Evolutionary conservation across 2,113 vertebrate species (phyloP), one percentile per base, ranked within the genome.

Genomic region (Bufo gargarizans): DNA sequence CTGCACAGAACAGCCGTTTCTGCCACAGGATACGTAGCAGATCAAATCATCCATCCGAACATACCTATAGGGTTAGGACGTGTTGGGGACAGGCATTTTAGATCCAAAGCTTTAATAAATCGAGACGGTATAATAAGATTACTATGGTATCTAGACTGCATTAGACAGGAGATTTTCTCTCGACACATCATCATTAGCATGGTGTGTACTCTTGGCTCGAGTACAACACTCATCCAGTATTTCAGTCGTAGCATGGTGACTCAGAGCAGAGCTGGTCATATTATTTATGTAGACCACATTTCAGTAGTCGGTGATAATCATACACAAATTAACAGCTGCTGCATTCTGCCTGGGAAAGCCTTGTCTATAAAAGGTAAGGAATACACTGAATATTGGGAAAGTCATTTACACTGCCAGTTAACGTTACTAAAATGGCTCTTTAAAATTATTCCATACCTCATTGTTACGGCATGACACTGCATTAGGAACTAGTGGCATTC

Each of bases 271-370:
- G 16, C 43, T 65, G 76, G 84, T 16, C 49, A 65, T 50, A 63
- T 63, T 77, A 86, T 77, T 86, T 63, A 22, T 69, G 58, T 22
- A 77, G 72, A 53, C 76, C 43, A 86, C 72, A n/a, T 45, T 77
- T 9, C 72, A 86, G 33, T 61, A 77, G 84, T 12, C 50, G 16
- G 56, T 22, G 84, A 50, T 63, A 56, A 86, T 77, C 59, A 77
- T 86, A 77, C 65, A 59, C 84, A 86, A 22, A 74, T 85, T 43
- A 85, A 85, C 84, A 86, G 84, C 72, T 86, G 84, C 56, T 49
- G 47, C 56, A 65, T 55, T n/a, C 67, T 77, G 56, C 72, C 59
- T 77, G 17, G 10, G 33, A 77, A 45, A 5, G 53, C 13, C 19
- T n/a, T 59, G 69, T 50, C 72, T 86, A 61, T 77, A 86, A 63